Base-by-base conservation (phyloP, 2,888 invertebrate genomes). In the Epinotia nisella region DNA sequence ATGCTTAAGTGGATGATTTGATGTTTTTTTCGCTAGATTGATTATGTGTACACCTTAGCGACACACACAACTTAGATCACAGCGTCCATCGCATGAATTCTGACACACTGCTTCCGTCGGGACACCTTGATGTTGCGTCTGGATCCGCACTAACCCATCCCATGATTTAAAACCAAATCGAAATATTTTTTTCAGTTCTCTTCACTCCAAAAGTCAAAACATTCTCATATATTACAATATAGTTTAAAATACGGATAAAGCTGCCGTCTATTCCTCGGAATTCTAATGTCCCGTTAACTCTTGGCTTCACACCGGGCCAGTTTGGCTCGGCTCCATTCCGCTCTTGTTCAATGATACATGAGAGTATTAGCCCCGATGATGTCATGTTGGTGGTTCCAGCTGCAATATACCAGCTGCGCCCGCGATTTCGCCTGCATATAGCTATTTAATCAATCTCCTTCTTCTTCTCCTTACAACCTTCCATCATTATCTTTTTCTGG, bases 261-360 rank as follows among this genome's bases (percentile, higher is more conserved):
- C 55, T 7, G 61, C 24, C 51, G 49, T 21, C 13, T 19, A 53
- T 71, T 15, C 65, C 51, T 41, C 59, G 24, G 17, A 19, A 55
- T 60, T 68, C 62, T 72, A 72, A 72, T 58, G 67, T 72, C 61
- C 62, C 72, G 68, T 72, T 62, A 68, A 68, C 61, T 68, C 68
- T 62, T 62, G 72, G 72, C 72, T 67, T 56, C 56, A 17, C 70
- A 65, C 56, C 49, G 61, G 59, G 66, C 71, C 60, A 71, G 71
- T 68, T 49, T 72, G 72, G 72, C 72, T 24, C 49, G 55, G 56
- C 49, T 67, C 72, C 72, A 72, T 68, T 62, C 62, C 35, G 39
- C 68, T 72, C 67, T 72, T 62, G 68, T 68, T 51, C 49, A 39
- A 68, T 72, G 72, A 72, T 62, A 68, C 72, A 72, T 72, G 72